A percentile compares a stretch with the other conserved stretches of the same genome.
phyloP scores from a whole-genome alignment of 1,140 invertebrate genomes.

The Gyrodactylus salaris region DNA sequence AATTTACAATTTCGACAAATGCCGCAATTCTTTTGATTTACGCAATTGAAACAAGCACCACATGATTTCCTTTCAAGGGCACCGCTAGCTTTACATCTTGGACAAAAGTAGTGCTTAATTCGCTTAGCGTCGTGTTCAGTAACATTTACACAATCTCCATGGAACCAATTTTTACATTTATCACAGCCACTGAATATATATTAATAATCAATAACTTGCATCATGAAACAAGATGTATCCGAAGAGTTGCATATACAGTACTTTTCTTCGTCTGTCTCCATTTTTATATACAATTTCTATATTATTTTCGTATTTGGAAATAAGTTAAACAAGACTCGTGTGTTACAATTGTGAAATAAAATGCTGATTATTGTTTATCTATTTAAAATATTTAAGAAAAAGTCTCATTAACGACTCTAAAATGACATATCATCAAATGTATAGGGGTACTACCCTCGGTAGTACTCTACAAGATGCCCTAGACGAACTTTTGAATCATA shows the following conservation, averaged over 20 bases:
- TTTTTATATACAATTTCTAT: neutral
- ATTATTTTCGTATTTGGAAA: neutral
- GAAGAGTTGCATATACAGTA: neutral
- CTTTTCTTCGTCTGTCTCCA: neutral
- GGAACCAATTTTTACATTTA: constrained; percentile 88
- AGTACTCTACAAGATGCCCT: constrained; percentile 1
- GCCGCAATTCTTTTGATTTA: neutral
- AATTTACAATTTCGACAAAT: neutral
- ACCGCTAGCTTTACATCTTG: constrained; percentile 31
- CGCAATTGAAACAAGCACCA: neutral
- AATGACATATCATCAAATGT: constrained; percentile 3
- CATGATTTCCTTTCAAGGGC: neutral
- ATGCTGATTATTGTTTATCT: no score
- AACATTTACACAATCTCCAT: constrained; percentile 78
- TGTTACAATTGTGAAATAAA: no score
- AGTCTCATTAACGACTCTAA: neutral
- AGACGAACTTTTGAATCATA: neutral
- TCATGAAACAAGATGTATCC: neutral
- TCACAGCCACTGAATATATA: constrained; percentile 40
- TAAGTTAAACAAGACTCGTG: neutral
- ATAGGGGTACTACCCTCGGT: constrained; percentile 1
- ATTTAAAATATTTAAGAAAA: neutral
- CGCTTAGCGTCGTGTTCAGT: constrained; percentile 59
- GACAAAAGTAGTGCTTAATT: constrained; percentile 73
- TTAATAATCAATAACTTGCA: constrained; percentile 3